Evolutionary conservation across 2,797 vertebrate species (phyloP), one percentile per base, ranked within the genome.

Genomic region (Brotula barbata): DNA sequence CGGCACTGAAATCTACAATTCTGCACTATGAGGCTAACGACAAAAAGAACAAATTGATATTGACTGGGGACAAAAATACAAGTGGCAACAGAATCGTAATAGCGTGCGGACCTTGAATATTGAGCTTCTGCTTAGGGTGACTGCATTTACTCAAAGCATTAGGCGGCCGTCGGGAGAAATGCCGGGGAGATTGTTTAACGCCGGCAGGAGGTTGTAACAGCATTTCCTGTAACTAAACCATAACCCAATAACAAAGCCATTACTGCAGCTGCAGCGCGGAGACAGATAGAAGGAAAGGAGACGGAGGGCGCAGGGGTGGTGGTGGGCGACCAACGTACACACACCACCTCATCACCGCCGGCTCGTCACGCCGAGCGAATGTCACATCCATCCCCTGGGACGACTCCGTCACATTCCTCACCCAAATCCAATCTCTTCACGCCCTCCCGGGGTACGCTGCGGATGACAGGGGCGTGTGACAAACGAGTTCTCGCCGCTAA

Each of bases 341-440:
- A 75, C 68, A 78, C 68, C 74, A 85, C 78, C 84, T 85, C 87
- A 84, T 87, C 80, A 78, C 75, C 78, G 73, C 80, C 74, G 75
- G 73, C 63, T 84, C 64, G 57, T 83, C 83, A 76, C 84, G 85
- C 74, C 70, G 60, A 86, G 67, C 78, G 81, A 86, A 78, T 84
- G 83, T 80, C 75, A 81, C 83, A 84, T 88, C 77, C 78, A 76
- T 86, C 85, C 85, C 77, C 62, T 63, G 86, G 80, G 84, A 85
- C 41, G 74, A 77, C 80, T 85, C 80, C 76, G 66, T 84, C 77
- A 80, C 79, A 88, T 89, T 84, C 78, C 78, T 89, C 87, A 84
- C 88, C 84, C 78, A 87, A 88, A 89, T 89, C 81, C 86, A 90
- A 88, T 89, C 88, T 85, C 78, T 77, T 73, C 74, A 75, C 58